Conservation (phyloP, 1,140 invertebrate species). For the Hyposmocoma kahamanoa region DNA sequence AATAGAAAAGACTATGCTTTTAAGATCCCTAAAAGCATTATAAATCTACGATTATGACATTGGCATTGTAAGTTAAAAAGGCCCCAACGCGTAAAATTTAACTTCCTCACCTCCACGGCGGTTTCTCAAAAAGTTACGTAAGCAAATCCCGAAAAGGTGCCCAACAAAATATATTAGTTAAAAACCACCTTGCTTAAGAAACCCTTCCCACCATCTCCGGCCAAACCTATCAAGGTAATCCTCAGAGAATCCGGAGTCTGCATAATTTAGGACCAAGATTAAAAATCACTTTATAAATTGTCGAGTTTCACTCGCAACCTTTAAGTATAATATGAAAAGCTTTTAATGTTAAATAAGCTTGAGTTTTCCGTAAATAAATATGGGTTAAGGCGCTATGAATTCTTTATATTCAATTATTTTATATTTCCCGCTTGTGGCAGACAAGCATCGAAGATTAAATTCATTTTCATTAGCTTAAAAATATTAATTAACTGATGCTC, state of each 20-base stretch:
- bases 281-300: conserved; percentile 27
- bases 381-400: too few species aligned
- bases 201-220: too few species aligned
- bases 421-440: too few species aligned
- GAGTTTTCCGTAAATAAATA: too few species aligned
- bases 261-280: conserved; percentile 24
- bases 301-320: conserved; percentile 8
- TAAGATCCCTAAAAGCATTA: too few species aligned
- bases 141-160: neutral
- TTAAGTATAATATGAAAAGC: conserved; percentile 10
- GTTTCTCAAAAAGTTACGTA: neutral
- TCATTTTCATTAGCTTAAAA: too few species aligned
- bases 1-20: too few species aligned
- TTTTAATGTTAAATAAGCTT: conserved; percentile 26
- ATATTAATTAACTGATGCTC: too few species aligned
- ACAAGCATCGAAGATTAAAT: too few species aligned
- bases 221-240: conserved; percentile 16
- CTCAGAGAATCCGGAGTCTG: conserved; percentile 15
- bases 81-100: neutral
- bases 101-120: neutral
- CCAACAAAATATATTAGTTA: conserved; percentile 1
- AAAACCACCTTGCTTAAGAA: conserved; percentile 6
- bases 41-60: too few species aligned
- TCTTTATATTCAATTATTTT: too few species aligned
- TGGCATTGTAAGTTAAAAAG: too few species aligned